These are phyloP conservation scores for Clarias fuscus DNA, from an alignment of 2,797 vertebrate genomes.

Conservation along the genomic window DNA sequence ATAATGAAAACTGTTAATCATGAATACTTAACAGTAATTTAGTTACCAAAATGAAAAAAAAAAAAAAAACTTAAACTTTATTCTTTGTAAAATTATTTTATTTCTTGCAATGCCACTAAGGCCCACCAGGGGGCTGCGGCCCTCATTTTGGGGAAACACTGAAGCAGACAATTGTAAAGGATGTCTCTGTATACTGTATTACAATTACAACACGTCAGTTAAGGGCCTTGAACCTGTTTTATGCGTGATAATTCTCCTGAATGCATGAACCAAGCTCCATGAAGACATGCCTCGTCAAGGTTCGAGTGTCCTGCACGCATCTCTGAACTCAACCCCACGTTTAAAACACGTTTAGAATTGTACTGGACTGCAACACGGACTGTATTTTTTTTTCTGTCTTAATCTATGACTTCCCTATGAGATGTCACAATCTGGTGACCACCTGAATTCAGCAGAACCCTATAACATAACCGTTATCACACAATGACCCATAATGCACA, in stretches of 20 bases:
- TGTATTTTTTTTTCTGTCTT: not conserved
- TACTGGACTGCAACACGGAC: not conserved
- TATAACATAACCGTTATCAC: not conserved
- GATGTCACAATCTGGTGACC: too few species aligned
- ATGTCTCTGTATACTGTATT: not conserved
- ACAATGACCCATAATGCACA: not conserved
- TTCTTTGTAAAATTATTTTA: too few species aligned
- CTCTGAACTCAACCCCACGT: not conserved
- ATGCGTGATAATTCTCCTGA: not conserved
- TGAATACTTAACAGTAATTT: too few species aligned
- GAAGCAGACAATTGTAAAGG: not conserved
- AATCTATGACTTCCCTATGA: not conserved
- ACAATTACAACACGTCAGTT: not conserved
- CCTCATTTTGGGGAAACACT: too few species aligned
- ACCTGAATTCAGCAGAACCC: not conserved
- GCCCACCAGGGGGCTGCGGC: too few species aligned
- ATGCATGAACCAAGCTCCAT: too few species aligned
- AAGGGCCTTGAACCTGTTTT: not conserved
- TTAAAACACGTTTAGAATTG: not conserved
- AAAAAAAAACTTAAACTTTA: too few species aligned
- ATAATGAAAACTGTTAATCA: too few species aligned
- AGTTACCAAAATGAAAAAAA: too few species aligned
- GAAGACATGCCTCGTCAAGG: not conserved
- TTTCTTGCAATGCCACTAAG: too few species aligned
- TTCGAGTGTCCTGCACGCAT: too few species aligned